A percentile compares a stretch with the other conserved stretches of the same genome.
phyloP scores from a whole-genome alignment of 2,797 vertebrate species.

The Melanotaenia pygmaea region DNA sequence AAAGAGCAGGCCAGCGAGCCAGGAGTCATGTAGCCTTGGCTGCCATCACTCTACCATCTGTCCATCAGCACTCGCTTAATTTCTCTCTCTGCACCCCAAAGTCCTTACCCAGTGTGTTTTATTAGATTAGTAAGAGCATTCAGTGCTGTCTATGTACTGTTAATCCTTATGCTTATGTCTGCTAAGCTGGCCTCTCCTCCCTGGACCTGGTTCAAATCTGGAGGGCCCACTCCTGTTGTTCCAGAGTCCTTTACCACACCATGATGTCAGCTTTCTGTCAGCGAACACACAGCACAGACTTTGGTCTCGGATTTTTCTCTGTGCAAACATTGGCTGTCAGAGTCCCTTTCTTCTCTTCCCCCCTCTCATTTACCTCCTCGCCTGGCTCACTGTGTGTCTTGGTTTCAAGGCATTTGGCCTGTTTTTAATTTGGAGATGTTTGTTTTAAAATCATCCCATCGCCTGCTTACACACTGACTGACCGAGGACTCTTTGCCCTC shows the following conservation, averaged over 20 bases:
- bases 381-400: constrained; percentile 39
- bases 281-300: constrained; percentile 21
- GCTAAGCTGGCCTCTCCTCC: constrained; percentile 59
- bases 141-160: constrained; percentile 64
- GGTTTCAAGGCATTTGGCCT: constrained; percentile 47
- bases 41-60: constrained; percentile 59
- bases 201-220: constrained; percentile 65
- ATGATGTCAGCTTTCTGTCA: constrained; percentile 61
- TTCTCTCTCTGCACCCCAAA: constrained; percentile 42
- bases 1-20: constrained; percentile 37
- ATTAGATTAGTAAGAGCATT: constrained; percentile 63
- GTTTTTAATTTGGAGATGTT: constrained; percentile 79
- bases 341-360: constrained; percentile 5
- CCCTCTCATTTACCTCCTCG: background rate
- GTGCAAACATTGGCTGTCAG: constrained; percentile 21
- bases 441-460: constrained; percentile 65
- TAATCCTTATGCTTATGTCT: constrained; percentile 71
- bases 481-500: constrained; percentile 13
- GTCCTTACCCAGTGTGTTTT: constrained; percentile 54
- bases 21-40: constrained; percentile 46
- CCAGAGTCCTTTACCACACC: constrained; percentile 54
- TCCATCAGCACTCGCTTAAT: constrained; percentile 66
- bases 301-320: constrained; percentile 29
- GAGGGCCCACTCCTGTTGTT: constrained; percentile 55
- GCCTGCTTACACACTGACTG: constrained; percentile 59